Base-by-base conservation (phyloP, 2,113 vertebrate genomes). In the Elanus axillaris region DNA sequence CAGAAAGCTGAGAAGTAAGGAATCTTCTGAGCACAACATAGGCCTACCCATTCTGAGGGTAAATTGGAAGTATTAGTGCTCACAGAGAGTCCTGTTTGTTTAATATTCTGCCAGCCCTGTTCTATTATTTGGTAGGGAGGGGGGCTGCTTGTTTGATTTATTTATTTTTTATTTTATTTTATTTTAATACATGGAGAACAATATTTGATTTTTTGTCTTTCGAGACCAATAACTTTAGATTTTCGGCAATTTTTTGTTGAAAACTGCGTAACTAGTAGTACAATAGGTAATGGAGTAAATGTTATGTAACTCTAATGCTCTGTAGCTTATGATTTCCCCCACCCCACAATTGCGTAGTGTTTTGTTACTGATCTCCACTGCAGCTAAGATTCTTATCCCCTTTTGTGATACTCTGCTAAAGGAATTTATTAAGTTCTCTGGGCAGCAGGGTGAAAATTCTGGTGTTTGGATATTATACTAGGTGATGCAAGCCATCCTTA, bases 281-380 rank as follows among this genome's bases (percentile, higher is more conserved):
- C 11, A 75, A 1, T 42, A 58, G 45, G 5, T 67, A 36, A 47
- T 11, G 40, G 55, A 85, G 21, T 81, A 64, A 77, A 42, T 81
- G 52, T 3, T 62, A 10, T 18, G 8, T 11, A 74, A 19, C 22
- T 85, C 13, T 38, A 26, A 34, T 53, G 18, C 5, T 75, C 16
- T 48, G 1, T 47, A 58, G 36, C 16, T 56, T 73, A 19, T 80
- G 50, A 21, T 52, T 13, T 7, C 22, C 11, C 5, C 2, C 11
- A 6, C 3, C 13, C 3, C 4, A 2, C 5, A 48, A 1, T 0
- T 18, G 5, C 23, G 5, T 2, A 52, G 27, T 56, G 63, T 21
- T 91, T 55, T 34, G 14, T 76, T 73, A 18, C 18, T 52, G 16
- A 66, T 83, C 45, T 38, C 23, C 16, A 48, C 36, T 3, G 3